These are phyloP conservation scores for Catostylus mosaicus DNA, from an alignment of 30 jellyfish, hydroid and myxozoan genomes.

Conservation along the genomic window DNA sequence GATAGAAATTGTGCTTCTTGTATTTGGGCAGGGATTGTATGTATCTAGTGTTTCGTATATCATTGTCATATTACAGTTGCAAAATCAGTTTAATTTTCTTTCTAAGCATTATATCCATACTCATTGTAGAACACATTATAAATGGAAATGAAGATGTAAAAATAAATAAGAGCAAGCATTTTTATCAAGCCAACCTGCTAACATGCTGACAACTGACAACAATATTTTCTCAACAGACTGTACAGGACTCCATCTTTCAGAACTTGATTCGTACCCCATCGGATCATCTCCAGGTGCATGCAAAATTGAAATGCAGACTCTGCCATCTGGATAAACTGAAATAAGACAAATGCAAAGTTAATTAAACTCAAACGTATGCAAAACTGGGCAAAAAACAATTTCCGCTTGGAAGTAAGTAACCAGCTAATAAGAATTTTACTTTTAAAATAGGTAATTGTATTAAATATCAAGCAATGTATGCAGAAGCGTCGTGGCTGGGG, in stretches of 20 bases:
- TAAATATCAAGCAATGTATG: neutral
- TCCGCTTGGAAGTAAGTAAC: no score
- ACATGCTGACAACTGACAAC: slow-evolving; percentile 94
- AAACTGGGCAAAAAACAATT: no score
- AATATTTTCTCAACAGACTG: slow-evolving; percentile 93
- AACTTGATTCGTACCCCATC: slow-evolving; percentile 97
- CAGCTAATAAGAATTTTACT: no score
- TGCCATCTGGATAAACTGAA: slow-evolving; percentile 92
- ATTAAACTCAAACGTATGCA: no score
- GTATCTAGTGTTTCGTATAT: no score
- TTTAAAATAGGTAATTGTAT: no score
- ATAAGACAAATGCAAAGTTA: neutral
- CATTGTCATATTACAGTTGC: no score
- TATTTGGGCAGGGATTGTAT: no score
- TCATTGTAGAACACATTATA: no score
- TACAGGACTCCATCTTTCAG: slow-evolving; percentile 99
- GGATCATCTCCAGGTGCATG: slow-evolving; percentile 99
- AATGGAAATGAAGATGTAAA: no score
- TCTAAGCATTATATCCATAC: neutral
- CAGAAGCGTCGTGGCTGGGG: neutral
- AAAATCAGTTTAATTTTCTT: neutral
- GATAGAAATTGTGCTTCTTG: no score
- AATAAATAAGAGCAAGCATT: no score
- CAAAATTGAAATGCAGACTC: slow-evolving; percentile 94
- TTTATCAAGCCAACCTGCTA: slow-evolving; percentile 74